Percentiles rank a stretch among this genome's conserved stretches.
Conservation (phyloP, 2,113 vertebrate species). For the Bubo bubo region DNA sequence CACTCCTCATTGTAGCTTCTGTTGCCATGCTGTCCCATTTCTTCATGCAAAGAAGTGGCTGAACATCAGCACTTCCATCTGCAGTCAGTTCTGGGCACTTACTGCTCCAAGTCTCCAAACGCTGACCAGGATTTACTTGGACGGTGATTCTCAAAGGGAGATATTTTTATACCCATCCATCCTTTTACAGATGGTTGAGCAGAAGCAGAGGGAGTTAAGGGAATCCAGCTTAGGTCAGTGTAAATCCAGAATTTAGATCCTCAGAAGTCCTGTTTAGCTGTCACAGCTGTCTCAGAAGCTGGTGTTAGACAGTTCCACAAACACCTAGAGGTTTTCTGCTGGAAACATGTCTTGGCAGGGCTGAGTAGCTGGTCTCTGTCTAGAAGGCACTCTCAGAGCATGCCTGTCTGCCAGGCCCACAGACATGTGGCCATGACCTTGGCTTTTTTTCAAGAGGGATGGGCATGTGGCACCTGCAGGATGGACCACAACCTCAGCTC, state of each 20-base stretch:
- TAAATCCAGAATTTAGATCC: slow-evolving; percentile 46
- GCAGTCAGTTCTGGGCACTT: not conserved
- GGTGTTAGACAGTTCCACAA: not conserved
- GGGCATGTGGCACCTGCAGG: accelerated
- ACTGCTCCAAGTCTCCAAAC: not conserved
- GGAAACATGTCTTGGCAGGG: not conserved
- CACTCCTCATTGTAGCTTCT: not conserved
- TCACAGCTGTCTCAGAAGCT: slow-evolving; percentile 34
- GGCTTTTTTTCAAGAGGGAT: not conserved
- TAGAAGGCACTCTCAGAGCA: not conserved
- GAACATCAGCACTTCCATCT: not conserved
- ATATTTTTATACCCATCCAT: not conserved
- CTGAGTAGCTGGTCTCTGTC: not conserved
- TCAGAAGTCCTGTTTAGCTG: slow-evolving; percentile 1
- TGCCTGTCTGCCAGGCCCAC: not conserved
- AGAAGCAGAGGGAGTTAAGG: slow-evolving; percentile 12
- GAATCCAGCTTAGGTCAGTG: slow-evolving; percentile 3
- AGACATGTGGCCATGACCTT: not conserved
- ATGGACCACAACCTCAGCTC: not conserved
- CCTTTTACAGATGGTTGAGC: slow-evolving; percentile 41
- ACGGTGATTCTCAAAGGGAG: not conserved
- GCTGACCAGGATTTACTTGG: not conserved
- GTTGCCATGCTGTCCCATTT: not conserved
- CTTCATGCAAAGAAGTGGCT: not conserved
- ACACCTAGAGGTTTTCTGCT: not conserved